Evolutionary conservation across 1,140 invertebrate genomes (phyloP), one percentile per base, ranked within the genome.

Genomic region (Mamestra configurata): DNA sequence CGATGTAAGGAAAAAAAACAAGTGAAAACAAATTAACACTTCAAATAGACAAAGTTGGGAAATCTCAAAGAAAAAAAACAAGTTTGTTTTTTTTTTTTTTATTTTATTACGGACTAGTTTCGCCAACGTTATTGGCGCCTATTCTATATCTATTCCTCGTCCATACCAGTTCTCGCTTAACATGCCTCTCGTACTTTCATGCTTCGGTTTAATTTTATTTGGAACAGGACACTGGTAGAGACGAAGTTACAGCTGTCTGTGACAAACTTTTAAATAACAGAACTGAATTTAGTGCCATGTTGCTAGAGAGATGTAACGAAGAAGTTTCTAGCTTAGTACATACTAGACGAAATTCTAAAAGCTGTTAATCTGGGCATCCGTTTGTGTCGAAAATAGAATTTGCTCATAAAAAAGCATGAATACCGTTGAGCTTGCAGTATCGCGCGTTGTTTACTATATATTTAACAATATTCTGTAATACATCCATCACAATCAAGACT

Each of bases 281-380:
- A 77, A 72, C 53, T 73, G 55, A 46, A 80, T 78, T 78, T 78
- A 49, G 61, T 40, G 46, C 31, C 61, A 78, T 78, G 61, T 78
- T 78, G 49, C 18, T 37, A 13, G 13, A 24, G 49, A 78, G 64
- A 76, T 80, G 77, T 86, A 87, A 86, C 86, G 84, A 84, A 84
- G 82, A 87, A 87, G 86, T 86, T 87, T 82, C 18, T 10, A 22
- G 46, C 20, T 53, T 3, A 31, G 27, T 31, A 20, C 27, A 5
- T 31, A 20, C 27, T 24, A 13, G 46, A 18, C 24, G 78, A 70
- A 81, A 83, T 76, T 77, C 57, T 80, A 70, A 46, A 24, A 55
- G 55, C 75, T 80, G 75, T 64, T 77, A 84, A 82, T 82, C 80
- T 80, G 82, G 79, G 80, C 77, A 53, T 57, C 46, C 57, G 72